These are phyloP conservation scores for Chrysoperla carnea DNA, from an alignment of 1,140 invertebrate genomes.

Conservation along the genomic window DNA sequence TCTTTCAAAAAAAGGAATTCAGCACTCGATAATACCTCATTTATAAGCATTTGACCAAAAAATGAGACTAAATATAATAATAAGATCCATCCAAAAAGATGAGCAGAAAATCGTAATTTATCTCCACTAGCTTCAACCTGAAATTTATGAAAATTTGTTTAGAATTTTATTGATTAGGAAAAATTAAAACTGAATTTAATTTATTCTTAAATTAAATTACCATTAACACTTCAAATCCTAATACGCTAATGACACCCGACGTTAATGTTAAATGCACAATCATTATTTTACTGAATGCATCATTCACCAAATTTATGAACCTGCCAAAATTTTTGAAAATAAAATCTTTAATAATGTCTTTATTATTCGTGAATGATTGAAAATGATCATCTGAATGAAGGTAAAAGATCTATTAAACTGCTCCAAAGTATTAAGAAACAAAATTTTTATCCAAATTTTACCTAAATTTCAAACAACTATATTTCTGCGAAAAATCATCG, in stretches of 20 bases:
- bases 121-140: constrained; percentile 9
- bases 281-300: constrained; percentile 13
- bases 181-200: no score
- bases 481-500: no score
- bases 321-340: constrained; percentile 6
- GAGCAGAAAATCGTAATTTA: constrained; percentile 12
- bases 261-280: constrained; percentile 14
- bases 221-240: constrained; percentile 15
- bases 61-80: constrained; percentile 12
- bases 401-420: no score
- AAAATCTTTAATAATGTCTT: no score
- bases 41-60: constrained; percentile 13
- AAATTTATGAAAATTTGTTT: background rate
- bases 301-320: constrained; percentile 9
- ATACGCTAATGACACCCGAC: constrained; percentile 13
- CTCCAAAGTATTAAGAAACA: no score
- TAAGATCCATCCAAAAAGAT: constrained; percentile 13
- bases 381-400: no score
- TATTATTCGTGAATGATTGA: no score
- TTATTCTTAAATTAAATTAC: background rate
- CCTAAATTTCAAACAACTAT: no score
- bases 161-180: no score
- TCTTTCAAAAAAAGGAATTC: no score
- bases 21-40: constrained; percentile 12
- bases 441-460: no score